Percentiles rank a stretch among this genome's conserved stretches.
Conservation (phyloP, 2,888 invertebrate genomes). For the Zhengitettix transpicula region DNA sequence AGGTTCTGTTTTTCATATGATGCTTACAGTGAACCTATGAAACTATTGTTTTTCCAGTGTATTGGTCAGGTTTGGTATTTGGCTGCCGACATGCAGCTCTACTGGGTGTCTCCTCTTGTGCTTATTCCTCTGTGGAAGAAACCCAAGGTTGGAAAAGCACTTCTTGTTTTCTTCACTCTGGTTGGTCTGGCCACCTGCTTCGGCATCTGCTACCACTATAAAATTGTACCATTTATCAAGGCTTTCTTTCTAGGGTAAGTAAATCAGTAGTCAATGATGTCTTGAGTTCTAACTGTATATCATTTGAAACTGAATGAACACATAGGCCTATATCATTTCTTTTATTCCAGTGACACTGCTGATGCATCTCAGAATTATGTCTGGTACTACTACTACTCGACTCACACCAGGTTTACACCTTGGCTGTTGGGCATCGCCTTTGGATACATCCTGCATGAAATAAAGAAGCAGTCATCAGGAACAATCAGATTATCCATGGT, state of each 20-base stretch:
- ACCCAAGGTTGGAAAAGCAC: slow-evolving; percentile 22
- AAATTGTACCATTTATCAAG: slow-evolving; percentile 16
- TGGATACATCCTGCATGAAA: too few species aligned
- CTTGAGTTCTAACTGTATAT: too few species aligned
- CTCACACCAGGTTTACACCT: slow-evolving; percentile 22
- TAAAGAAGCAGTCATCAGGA: slow-evolving; percentile 10
- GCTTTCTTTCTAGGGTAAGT: too few species aligned
- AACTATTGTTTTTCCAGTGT: slow-evolving; percentile 20
- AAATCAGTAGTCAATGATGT: too few species aligned
- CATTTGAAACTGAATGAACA: too few species aligned
- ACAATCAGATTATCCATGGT: neutral
- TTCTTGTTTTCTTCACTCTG: slow-evolving; percentile 17
- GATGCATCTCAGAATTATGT: too few species aligned
- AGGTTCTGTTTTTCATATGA: too few species aligned
- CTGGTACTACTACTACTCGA: slow-evolving; percentile 21
- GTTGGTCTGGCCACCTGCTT: slow-evolving; percentile 21
- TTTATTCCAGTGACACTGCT: neutral
- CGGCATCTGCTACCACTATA: slow-evolving; percentile 23
- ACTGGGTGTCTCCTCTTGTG: slow-evolving; percentile 35
- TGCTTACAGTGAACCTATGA: too few species aligned
- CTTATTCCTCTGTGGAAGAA: slow-evolving; percentile 30
- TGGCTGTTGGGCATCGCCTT: slow-evolving; percentile 23
- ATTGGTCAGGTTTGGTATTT: slow-evolving; percentile 40
- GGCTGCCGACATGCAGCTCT: slow-evolving; percentile 40
- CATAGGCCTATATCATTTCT: neutral